phyloP scores from a whole-genome alignment of 2,797 vertebrate species.

The Parotocinclus haroldoi region DNA sequence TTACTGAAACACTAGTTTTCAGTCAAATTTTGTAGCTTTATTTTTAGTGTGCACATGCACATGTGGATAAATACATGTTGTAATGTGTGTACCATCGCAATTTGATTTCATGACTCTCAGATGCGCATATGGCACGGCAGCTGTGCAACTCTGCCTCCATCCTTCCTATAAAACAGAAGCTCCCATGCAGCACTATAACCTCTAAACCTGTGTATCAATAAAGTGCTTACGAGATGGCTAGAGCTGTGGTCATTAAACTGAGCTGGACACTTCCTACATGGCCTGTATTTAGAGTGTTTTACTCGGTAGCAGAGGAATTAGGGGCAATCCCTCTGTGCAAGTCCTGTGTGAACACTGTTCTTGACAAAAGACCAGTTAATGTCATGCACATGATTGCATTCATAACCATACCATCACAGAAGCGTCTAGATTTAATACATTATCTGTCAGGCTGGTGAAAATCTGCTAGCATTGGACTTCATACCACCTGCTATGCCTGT shows the following conservation, averaged over 20 bases:
- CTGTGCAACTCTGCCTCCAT: background rate
- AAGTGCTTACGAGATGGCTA: too few species aligned
- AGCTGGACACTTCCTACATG: background rate
- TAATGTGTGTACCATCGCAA: background rate
- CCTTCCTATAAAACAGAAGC: background rate
- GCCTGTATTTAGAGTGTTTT: too few species aligned
- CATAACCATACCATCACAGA: background rate
- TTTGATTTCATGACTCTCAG: constrained; percentile 19
- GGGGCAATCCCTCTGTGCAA: too few species aligned
- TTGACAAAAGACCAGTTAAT: background rate
- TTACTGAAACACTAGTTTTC: too few species aligned
- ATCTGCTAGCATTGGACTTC: background rate
- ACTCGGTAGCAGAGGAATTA: background rate
- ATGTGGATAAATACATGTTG: too few species aligned
- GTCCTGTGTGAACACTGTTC: background rate
- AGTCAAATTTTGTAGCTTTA: too few species aligned
- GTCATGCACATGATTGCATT: constrained; percentile 8
- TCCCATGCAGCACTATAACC: background rate
- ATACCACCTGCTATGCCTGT: background rate
- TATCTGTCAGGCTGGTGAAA: background rate
- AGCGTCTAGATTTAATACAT: background rate
- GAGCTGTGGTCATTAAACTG: background rate
- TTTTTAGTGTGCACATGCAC: too few species aligned
- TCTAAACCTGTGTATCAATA: background rate
- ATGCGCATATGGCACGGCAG: constrained; percentile 2